Evolutionary conservation across 2,888 invertebrate genomes (phyloP).

Genomic region (Nomada ferruginata): DNA sequence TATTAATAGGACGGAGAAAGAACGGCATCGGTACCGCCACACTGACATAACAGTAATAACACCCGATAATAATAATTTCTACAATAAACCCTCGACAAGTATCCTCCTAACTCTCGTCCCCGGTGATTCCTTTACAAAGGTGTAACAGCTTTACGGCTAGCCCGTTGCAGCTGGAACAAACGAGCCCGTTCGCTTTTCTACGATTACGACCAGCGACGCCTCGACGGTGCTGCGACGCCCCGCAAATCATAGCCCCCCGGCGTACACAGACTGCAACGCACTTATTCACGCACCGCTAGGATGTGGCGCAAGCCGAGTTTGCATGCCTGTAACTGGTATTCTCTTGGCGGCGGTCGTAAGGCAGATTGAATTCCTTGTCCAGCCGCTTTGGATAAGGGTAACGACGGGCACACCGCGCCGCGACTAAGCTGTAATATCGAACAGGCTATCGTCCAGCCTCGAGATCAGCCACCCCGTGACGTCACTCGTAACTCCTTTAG

Average conservation of each 20-base stretch:
- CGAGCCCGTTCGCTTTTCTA: constrained; percentile 23
- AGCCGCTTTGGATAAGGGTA: constrained; percentile 59
- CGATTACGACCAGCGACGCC: constrained; percentile 24
- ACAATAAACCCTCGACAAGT: too few relatives aligned
- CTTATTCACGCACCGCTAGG: constrained; percentile 44
- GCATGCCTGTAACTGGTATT: constrained; percentile 54
- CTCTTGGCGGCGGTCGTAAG: constrained; percentile 38
- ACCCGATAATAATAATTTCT: too few relatives aligned
- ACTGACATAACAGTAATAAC: too few relatives aligned
- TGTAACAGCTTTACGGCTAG: background rate
- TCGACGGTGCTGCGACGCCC: background rate
- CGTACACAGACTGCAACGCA: constrained; percentile 12
- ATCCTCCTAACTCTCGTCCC: background rate
- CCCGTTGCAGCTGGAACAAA: constrained; percentile 8
- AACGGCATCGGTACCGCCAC: too few relatives aligned
- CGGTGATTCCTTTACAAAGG: background rate
- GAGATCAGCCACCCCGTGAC: constrained; percentile 33
- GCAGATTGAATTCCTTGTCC: constrained; percentile 62
- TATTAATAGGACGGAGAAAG: too few relatives aligned
- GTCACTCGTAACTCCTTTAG: constrained; percentile 48
- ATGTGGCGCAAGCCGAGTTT: constrained; percentile 28
- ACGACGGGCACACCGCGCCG: constrained; percentile 40
- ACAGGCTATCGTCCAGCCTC: constrained; percentile 30
- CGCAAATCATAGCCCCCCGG: constrained; percentile 31
- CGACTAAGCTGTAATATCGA: constrained; percentile 56